These are phyloP conservation scores for Myopa tessellatipennis DNA, from an alignment of 2,888 invertebrate genomes.

Conservation along the genomic window DNA sequence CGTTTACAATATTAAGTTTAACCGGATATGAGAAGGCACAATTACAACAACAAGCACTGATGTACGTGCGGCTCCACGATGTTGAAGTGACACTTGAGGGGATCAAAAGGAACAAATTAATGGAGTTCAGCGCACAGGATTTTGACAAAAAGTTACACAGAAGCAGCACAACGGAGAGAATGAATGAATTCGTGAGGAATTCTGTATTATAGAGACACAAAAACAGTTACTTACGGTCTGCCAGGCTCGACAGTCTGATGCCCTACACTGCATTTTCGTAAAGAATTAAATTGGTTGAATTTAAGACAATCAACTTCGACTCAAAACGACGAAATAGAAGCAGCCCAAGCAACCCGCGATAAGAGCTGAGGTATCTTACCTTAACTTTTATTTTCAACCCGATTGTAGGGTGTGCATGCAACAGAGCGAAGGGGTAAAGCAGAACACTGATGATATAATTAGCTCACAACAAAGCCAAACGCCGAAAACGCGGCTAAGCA, in stretches of 20 bases:
- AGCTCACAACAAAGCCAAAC: conserved; percentile 12
- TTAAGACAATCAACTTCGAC: no score
- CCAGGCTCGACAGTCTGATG: not conserved
- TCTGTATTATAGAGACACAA: no score
- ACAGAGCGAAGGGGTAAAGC: not conserved
- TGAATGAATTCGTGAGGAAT: not conserved
- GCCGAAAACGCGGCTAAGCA: conserved; percentile 35
- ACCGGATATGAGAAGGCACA: not conserved
- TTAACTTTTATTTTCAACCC: not conserved
- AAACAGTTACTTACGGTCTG: not conserved
- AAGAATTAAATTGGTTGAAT: no score
- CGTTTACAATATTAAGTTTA: not conserved
- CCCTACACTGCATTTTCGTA: not conserved
- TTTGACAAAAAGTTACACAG: not conserved
- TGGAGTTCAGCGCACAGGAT: not conserved
- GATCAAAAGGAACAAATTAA: not conserved
- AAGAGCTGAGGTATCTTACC: not conserved
- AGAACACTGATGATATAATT: conserved; percentile 23
- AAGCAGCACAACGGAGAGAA: no score
- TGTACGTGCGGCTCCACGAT: not conserved
- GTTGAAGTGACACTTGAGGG: not conserved
- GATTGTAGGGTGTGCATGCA: not conserved
- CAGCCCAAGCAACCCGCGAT: not conserved
- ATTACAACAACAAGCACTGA: not conserved
- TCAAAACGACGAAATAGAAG: not conserved